phyloP scores from a whole-genome alignment of 1,140 invertebrate genomes.

The Drosophila kanapiae region DNA sequence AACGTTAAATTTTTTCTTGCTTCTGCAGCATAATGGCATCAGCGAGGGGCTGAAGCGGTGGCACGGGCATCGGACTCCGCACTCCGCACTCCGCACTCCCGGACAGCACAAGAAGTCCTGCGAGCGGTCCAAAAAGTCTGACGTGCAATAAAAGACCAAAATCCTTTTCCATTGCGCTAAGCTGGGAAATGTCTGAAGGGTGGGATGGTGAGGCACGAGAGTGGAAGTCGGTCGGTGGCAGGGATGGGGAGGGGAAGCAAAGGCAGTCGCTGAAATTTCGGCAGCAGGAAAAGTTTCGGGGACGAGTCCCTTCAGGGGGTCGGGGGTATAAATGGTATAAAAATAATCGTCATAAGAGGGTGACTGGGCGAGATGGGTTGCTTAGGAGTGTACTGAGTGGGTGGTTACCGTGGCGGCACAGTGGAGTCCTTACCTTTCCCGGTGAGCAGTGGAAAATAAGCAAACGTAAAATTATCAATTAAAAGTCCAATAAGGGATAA shows the following conservation, averaged over 20 bases:
- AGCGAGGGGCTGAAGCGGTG: slow-evolving; percentile 13
- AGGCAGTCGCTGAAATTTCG: slow-evolving; percentile 65
- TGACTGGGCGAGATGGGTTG: slow-evolving; percentile 35
- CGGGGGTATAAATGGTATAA: slow-evolving; percentile 52
- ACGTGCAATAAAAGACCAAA: slow-evolving; percentile 84
- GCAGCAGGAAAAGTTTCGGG: slow-evolving; percentile 55
- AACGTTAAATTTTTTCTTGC: slow-evolving; percentile 82
- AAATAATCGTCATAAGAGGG: slow-evolving; percentile 80
- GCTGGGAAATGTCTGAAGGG: slow-evolving; percentile 59
- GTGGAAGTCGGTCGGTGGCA: background rate
- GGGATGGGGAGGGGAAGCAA: background rate
- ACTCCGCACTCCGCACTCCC: slow-evolving; percentile 17
- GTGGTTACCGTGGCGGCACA: slow-evolving; percentile 18
- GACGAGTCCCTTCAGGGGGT: slow-evolving; percentile 2
- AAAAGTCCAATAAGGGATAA: background rate
- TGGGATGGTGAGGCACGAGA: slow-evolving; percentile 9
- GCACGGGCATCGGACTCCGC: slow-evolving; percentile 12
- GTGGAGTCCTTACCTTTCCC: slow-evolving; percentile 11
- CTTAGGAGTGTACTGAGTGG: slow-evolving; percentile 18
- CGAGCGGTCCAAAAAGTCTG: slow-evolving; percentile 71
- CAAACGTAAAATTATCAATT: background rate
- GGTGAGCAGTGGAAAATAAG: background rate
- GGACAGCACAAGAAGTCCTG: slow-evolving; percentile 56
- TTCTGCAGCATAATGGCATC: slow-evolving; percentile 74
- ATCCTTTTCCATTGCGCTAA: slow-evolving; percentile 83